Conservation (phyloP, 2,888 invertebrate species). For the Melieria picta region DNA sequence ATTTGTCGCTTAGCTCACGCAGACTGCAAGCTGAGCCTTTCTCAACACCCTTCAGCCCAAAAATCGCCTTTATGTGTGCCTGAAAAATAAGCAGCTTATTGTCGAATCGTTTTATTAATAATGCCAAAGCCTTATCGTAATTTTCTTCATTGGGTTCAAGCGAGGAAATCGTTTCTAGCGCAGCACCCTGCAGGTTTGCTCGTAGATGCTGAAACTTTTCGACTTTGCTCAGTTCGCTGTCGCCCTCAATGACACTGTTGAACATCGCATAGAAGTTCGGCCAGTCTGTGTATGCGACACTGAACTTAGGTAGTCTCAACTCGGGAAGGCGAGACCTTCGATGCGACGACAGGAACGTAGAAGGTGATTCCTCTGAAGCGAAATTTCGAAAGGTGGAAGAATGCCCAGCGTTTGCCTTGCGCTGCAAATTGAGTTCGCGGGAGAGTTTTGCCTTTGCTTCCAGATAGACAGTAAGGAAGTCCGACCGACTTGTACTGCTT, state of each 20-base stretch:
- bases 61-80: slow-evolving; percentile 41
- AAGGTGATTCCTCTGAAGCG: slow-evolving; percentile 16
- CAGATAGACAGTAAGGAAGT: slow-evolving; percentile 31
- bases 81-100: slow-evolving; percentile 44
- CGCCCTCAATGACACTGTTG: slow-evolving; percentile 29
- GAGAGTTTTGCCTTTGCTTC: slow-evolving; percentile 35
- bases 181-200: slow-evolving; percentile 29
- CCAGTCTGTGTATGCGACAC: slow-evolving; percentile 38
- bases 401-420: slow-evolving; percentile 15
- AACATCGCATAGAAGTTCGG: slow-evolving; percentile 40
- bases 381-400: slow-evolving; percentile 27
- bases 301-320: slow-evolving; percentile 38
- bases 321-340: slow-evolving; percentile 39
- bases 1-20: slow-evolving; percentile 11
- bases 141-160: slow-evolving; percentile 39
- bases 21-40: slow-evolving; percentile 6
- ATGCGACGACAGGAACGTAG: slow-evolving; percentile 11
- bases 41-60: slow-evolving; percentile 36
- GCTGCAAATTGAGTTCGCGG: slow-evolving; percentile 20
- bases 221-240: slow-evolving; percentile 35
- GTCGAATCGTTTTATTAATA: slow-evolving; percentile 42
- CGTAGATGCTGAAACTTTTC: slow-evolving; percentile 41
- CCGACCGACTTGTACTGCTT: slow-evolving; percentile 3
- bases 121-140: slow-evolving; percentile 41
- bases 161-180: slow-evolving; percentile 37